Evolutionary conservation across 2,797 vertebrate species (phyloP), one percentile per base, ranked within the genome.

Genomic region (Crypturellus tataupa): DNA sequence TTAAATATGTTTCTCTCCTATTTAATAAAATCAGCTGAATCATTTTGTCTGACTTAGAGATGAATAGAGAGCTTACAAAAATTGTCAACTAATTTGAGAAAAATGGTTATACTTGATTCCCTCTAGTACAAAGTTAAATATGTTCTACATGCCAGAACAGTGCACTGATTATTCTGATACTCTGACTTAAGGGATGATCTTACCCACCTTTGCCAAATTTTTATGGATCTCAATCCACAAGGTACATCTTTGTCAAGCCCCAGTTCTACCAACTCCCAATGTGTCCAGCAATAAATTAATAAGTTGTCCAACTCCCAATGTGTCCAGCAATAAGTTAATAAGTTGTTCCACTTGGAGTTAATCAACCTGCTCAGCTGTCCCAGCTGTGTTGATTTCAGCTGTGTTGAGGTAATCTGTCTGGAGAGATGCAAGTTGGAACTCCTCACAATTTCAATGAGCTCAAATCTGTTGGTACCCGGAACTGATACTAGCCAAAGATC

Each of bases 351-450:
- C 39, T 79, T 55, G 65, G 58, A 91, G 82, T 87, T 75, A 89
- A 68, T 80, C 58, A 80, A 92, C 70, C 47, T 39, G 65, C 51
- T 75, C 1, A 0, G 80, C 55, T 63, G 16, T 68, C 40, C 44
- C 56, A 85, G 27, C 40, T 70, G 53, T 18, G 24, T 55, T 85
- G 83, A 76, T 63, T 86, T 88, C 83, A 87, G 69, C 60, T 17
- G 1, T 31, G 64, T 76, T 68, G 62, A 94, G 58, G 62, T 82
- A 81, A 89, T 75, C 62, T 62, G 80, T 65, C 79, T 85, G 82
- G 62, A 91, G 72, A 85, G 73, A 78, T 72, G 46, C 40, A 65
- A 78, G 46, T 20, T 93, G 94, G 85, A 95, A 59, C 29, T 3
- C 42, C 63, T 94, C 56, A 3, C 60, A 56, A 40, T 77, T 95